Evolutionary conservation across 2,113 vertebrate genomes (phyloP).

Genomic region (Mirounga angustirostris): DNA sequence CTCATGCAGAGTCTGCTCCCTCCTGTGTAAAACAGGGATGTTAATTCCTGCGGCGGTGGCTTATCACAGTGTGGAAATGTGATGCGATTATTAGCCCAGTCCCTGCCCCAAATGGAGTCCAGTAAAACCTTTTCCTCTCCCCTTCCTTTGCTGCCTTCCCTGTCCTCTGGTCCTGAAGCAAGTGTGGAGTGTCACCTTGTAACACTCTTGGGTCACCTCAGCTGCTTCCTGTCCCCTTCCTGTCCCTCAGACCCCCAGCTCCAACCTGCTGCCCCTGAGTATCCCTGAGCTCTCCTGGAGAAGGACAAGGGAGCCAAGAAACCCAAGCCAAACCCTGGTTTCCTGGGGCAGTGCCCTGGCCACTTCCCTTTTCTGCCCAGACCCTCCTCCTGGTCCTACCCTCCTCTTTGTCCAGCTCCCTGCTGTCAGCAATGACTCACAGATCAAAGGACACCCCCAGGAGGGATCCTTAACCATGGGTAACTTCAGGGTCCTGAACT

Average conservation of each 20-base stretch:
- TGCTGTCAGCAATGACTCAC: not conserved
- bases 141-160: not conserved
- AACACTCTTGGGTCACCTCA: too few relatives aligned
- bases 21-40: not conserved
- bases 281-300: not conserved
- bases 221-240: not conserved
- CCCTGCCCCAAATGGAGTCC: not conserved
- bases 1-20: not conserved
- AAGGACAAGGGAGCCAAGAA: not conserved
- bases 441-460: not conserved
- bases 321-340: not conserved
- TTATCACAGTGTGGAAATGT: not conserved
- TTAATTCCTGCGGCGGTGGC: rapidly evolving
- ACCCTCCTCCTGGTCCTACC: not conserved
- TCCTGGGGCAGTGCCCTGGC: not conserved
- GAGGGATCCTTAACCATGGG: not conserved
- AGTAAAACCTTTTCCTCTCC: not conserved
- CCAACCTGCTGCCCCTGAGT: not conserved
- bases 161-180: not conserved
- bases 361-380: not conserved
- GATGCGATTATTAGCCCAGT: not conserved
- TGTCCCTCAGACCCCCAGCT: not conserved
- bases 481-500: not conserved
- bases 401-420: not conserved
- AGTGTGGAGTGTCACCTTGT: not conserved